Base-by-base conservation (phyloP, 2,113 vertebrate species). In the Ailuropoda melanoleuca region DNA sequence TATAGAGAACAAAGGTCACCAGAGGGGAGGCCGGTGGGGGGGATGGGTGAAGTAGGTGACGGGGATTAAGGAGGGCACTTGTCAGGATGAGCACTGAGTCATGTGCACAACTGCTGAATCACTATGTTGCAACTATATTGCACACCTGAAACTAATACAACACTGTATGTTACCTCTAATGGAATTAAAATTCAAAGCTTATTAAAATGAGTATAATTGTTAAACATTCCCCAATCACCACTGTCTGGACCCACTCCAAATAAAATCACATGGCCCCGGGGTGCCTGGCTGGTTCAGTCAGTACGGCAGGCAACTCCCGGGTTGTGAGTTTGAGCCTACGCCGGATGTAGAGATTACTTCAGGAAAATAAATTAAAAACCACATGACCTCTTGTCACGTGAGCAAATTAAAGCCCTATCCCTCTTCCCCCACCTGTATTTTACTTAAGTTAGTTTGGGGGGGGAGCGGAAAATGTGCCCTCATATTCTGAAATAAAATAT, bases 401-500 rank as follows among this genome's bases (percentile, higher is more conserved):
- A 97, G 23, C 37, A 50, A 50, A 62, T 78, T 68, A 80, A 48
- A 4, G 84, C 43, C 50, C 1, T 58, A 1, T 70, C 48, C 12
- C 14, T 2, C 24, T 4, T 4, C 18, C 8, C 26, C 10, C 24
- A 12, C 12, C 29, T 29, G 93, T 85, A 48, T 88, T 78, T 95
- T 72, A 58, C 24, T 24, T 46, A 48, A 56, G 15, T 46, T 94
- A 43, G n/a, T 89, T 43, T 92, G 66, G 18, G 66, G 34, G 18
- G 3, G 9, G 43, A n/a, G n/a, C 6, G 34, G 29, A 86, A 83
- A 81, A 68, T 90, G n/a, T 95, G 87, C 85, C 97, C 70, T 72
- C 88, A 60, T 94, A 56, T 17, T 92, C 84, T 39, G 53, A 95
- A 97, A 88, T 53, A 87, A 26, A 92, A 96, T 84, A 97, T 18